These are phyloP conservation scores for Hipposideros larvatus DNA, from an alignment of 2,797 vertebrate species.

Conservation along the genomic window DNA sequence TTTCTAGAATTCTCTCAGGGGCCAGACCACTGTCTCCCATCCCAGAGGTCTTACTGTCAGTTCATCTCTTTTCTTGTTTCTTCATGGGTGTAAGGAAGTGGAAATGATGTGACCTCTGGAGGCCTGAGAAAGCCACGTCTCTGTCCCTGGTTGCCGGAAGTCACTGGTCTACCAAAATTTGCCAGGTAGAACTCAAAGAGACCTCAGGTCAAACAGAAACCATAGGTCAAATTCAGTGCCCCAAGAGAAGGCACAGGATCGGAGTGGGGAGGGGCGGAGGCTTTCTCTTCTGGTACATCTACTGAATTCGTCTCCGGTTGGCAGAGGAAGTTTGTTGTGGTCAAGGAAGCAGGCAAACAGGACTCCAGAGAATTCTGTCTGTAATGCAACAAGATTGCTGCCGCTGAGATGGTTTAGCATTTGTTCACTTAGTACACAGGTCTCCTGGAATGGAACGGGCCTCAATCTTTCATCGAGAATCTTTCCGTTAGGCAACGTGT, in stretches of 20 bases:
- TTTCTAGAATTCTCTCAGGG: not conserved
- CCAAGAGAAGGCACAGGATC: not conserved
- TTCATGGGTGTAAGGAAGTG: not conserved
- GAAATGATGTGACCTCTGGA: not conserved
- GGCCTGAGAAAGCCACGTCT: not conserved
- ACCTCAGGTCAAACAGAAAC: not conserved
- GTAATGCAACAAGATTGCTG: not conserved
- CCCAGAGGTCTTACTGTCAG: not conserved
- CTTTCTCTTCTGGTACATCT: not conserved
- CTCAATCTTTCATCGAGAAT: not conserved
- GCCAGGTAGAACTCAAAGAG: conserved; percentile 14
- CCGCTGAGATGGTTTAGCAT: not conserved
- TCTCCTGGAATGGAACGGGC: not conserved
- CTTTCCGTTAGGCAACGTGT: not conserved
- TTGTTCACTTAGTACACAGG: not conserved
- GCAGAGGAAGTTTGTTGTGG: not conserved
- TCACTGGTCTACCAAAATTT: conserved; percentile 10
- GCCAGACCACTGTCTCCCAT: not conserved
- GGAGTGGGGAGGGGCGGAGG: not conserved
- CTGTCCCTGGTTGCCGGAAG: not conserved
- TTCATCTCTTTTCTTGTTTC: not conserved
- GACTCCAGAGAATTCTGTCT: not conserved
- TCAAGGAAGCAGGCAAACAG: not conserved
- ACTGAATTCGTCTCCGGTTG: not conserved
- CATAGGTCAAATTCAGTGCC: conserved; percentile 22